phyloP scores from a whole-genome alignment of 2,797 vertebrate genomes.

The Mormyrus hasselquistii region DNA sequence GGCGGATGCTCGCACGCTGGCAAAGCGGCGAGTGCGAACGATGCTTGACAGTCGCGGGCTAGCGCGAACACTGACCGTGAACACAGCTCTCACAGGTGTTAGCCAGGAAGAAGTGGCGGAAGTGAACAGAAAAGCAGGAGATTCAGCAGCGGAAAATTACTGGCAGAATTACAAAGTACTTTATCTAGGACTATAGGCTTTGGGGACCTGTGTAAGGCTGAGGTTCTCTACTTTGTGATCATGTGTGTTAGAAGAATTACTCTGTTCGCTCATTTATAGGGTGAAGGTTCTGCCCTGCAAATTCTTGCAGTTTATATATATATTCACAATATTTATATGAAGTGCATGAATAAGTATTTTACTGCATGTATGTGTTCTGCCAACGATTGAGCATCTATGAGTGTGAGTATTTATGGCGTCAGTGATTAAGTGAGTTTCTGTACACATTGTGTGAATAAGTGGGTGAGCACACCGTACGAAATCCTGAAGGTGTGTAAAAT shows the following conservation, averaged over 20 bases:
- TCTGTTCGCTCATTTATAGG: neutral
- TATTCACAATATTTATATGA: neutral
- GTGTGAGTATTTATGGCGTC: neutral
- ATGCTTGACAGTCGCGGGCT: neutral
- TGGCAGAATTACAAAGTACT: neutral
- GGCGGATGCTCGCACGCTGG: constrained; percentile 16
- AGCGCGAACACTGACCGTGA: too few relatives aligned
- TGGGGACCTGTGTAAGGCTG: neutral
- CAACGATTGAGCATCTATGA: neutral
- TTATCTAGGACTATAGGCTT: neutral
- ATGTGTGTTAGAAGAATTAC: neutral
- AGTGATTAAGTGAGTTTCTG: neutral
- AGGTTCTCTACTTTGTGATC: neutral
- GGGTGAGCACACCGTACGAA: neutral
- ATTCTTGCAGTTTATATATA: neutral
- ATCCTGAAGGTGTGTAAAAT: neutral
- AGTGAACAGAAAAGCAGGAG: neutral
- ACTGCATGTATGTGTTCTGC: neutral
- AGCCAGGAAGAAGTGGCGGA: neutral
- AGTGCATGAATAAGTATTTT: neutral
- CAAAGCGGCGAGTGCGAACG: neutral
- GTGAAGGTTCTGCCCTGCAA: neutral
- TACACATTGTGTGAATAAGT: neutral
- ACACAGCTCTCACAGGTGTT: constrained; percentile 21
- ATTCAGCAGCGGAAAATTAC: neutral